Base-by-base conservation (phyloP, 1,140 invertebrate species). In the Orius insidiosus region DNA sequence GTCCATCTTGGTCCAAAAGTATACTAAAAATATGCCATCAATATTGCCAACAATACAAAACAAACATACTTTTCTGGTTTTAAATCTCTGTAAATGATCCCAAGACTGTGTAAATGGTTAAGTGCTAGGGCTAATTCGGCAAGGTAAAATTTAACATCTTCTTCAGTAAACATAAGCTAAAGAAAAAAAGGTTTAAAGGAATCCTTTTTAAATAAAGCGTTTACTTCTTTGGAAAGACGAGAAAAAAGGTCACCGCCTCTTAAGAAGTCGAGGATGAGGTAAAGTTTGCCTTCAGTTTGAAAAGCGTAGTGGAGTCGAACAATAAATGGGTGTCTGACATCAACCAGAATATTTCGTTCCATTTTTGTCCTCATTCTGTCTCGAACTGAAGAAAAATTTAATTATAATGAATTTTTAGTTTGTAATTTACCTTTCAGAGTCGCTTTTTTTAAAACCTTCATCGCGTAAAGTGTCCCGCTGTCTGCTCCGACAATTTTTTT, bases 51-150 rank as follows among this genome's bases (percentile, higher is more conserved):
- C n/a, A n/a, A n/a, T n/a, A n/a, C n/a, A n/a, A n/a, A n/a, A n/a
- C n/a, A n/a, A n/a, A n/a, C n/a, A n/a, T n/a, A n/a, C n/a, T 98
- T 98, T 69, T 98, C 95, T 48, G 95, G 94, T 65, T 98, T 99
- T 53, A 99, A 74, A 69, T 98, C 95, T 65, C 88, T 77, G 58
- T 98, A 98, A 60, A 98, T 96, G 57, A 98, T 97, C 54, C 93
- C 92, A 63, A 84, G 73, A 56, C 74, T 76, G 64, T 99, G 95
- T 56, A 99, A 76, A 77, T 99, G 94, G 62, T 97, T 90, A 53
- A 99, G 66, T 5, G 94, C 94, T 55, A 98, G 69, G 53, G 92
- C 87, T 51, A 98, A 98, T 76, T 99, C 95, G 47, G 93, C 82
- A 54, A 98, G 67, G 69, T 98, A 99, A 68, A 99, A 98, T 60